Evolutionary conservation across 2,888 invertebrate genomes (phyloP), one percentile per base, ranked within the genome.

Genomic region (Branchipolynoe longqiensis): DNA sequence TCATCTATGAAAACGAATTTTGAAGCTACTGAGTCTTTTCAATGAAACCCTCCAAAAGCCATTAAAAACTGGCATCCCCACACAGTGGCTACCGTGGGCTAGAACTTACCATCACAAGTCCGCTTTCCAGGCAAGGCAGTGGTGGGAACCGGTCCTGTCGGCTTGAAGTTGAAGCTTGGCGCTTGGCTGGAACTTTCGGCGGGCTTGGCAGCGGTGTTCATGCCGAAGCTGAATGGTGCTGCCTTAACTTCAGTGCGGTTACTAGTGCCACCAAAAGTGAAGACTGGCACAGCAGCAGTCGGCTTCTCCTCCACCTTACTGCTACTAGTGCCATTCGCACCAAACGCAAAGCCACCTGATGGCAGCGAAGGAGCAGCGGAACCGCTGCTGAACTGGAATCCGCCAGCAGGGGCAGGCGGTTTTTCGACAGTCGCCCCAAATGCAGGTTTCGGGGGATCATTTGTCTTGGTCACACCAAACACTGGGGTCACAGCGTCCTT

Each of bases 51-150:
- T n/a, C n/a, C n/a, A n/a, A n/a, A n/a, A n/a, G n/a, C n/a, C n/a
- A n/a, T n/a, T n/a, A n/a, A n/a, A n/a, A n/a, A n/a, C n/a, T n/a
- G n/a, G n/a, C n/a, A n/a, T n/a, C n/a, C n/a, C n/a, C n/a, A n/a
- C n/a, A n/a, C n/a, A n/a, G n/a, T n/a, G n/a, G n/a, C n/a, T n/a
- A n/a, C n/a, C n/a, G n/a, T n/a, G n/a, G n/a, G n/a, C n/a, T n/a
- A n/a, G 56, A 56, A 73, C 78, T 78, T 48, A 78, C 78, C 78
- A 54, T 78, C 78, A 8, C 78, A 25, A 4, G 28, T 33, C 28
- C 78, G 22, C 48, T 78, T 78, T 3, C 31, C 28, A 0, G 78
- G 78, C 3, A 48, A 78, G 12, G 41, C 48, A 18, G 69, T 25
- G 18, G 69, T 12, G 14, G 33, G 1, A 14, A 38, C 38, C 18